These are phyloP conservation scores for Dicyrtoma fusca DNA, from an alignment of 2,888 invertebrate species.

Conservation along the genomic window DNA sequence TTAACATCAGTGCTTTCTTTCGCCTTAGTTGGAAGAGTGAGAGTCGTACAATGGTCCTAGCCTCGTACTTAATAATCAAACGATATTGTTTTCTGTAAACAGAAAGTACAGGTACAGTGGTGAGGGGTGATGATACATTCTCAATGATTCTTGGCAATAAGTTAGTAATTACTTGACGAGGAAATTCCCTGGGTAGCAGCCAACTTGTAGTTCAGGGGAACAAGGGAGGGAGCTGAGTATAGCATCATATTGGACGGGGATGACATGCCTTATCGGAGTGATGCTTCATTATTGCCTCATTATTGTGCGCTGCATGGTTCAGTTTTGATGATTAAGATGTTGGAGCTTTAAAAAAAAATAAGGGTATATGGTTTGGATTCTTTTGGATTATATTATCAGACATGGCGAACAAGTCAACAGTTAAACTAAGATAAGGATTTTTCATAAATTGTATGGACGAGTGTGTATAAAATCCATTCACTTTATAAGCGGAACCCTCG, in stretches of 20 bases:
- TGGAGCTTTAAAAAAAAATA: constrained; percentile 20
- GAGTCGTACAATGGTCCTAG: too few species aligned
- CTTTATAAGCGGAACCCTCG: neutral
- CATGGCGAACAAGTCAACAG: neutral
- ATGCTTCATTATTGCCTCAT: constrained; percentile 43
- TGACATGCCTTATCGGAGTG: constrained; percentile 36
- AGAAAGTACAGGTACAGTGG: constrained; percentile 1
- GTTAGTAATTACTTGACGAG: constrained; percentile 34
- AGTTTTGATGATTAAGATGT: constrained; percentile 38
- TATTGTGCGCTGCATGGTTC: constrained; percentile 37
- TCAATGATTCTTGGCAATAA: constrained; percentile 31
- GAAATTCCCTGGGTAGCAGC: constrained; percentile 32
- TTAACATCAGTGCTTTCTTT: too few species aligned
- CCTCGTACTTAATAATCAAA: constrained; percentile 4
- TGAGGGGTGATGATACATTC: constrained; percentile 32
- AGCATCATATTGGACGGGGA: constrained; percentile 7
- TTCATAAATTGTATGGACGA: too few species aligned
- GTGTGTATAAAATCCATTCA: too few species aligned
- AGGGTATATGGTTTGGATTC: constrained; percentile 28
- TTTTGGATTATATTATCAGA: constrained; percentile 15
- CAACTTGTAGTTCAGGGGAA: too few species aligned
- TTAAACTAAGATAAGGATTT: too few species aligned
- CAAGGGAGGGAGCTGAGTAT: constrained; percentile 2
- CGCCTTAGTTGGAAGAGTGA: too few species aligned
- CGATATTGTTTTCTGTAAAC: constrained; percentile 19